A percentile compares a stretch with the other conserved stretches of the same genome.
phyloP scores from a whole-genome alignment of 2,797 vertebrate species.

The Cynopterus sphinx region DNA sequence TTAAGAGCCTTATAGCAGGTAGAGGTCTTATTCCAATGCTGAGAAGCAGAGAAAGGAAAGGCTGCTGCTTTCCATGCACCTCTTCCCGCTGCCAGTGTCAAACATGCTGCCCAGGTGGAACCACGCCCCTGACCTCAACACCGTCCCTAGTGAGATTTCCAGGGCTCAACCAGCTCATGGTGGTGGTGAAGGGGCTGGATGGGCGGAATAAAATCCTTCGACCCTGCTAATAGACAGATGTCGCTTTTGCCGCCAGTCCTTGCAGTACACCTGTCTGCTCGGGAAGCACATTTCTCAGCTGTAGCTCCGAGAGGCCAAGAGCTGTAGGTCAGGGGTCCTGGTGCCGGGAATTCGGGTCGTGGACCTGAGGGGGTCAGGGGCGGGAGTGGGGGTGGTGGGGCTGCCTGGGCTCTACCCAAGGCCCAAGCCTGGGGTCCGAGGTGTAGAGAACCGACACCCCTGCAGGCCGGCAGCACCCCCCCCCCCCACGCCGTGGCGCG shows the following conservation, averaged over 20 bases:
- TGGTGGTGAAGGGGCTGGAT: neutral
- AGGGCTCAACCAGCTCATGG: neutral
- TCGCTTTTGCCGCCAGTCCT: neutral
- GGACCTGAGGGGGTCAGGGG: neutral
- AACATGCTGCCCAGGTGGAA: neutral
- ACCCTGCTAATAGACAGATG: neutral
- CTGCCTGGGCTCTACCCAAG: neutral
- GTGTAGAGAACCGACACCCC: neutral
- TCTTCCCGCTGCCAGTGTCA: neutral
- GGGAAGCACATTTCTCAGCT: neutral
- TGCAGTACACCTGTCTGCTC: constrained; percentile 7
- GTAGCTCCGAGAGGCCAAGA: neutral
- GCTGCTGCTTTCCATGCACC: neutral
- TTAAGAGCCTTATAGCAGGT: neutral
- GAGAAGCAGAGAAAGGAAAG: neutral
- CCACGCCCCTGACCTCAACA: neutral
- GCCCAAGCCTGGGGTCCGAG: neutral
- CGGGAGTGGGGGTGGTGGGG: neutral
- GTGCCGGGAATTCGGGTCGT: neutral
- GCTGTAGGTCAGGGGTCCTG: neutral
- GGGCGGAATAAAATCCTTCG: neutral
- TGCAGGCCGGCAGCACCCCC: neutral
- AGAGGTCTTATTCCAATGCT: neutral
- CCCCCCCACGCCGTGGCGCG: neutral
- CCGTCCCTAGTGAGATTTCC: neutral